phyloP scores from a whole-genome alignment of 2,797 vertebrate species.

The Phylloscopus collybita region DNA sequence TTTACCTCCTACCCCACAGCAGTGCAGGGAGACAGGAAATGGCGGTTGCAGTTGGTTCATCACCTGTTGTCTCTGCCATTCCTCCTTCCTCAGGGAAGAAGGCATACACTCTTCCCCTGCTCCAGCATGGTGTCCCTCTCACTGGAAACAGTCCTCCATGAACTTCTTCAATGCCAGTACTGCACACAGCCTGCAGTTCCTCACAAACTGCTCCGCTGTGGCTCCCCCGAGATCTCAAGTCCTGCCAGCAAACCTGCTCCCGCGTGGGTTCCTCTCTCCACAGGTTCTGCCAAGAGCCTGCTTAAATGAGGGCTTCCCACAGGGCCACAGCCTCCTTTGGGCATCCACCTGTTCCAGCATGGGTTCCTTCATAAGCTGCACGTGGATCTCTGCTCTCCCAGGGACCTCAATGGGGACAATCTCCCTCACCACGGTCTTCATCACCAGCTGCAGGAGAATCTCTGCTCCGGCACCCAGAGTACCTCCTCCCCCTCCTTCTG shows the following conservation, averaged over 20 bases:
- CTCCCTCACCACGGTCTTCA: not conserved
- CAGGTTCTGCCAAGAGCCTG: not conserved
- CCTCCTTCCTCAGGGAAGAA: not conserved
- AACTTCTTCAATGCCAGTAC: not conserved
- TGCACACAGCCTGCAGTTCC: not conserved
- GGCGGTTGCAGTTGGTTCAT: not conserved
- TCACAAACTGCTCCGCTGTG: not conserved
- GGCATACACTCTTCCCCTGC: no score
- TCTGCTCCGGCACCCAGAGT: accelerated
- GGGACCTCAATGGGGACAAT: not conserved
- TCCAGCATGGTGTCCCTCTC: not conserved
- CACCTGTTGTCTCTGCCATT: not conserved
- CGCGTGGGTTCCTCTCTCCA: not conserved
- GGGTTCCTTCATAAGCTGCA: not conserved
- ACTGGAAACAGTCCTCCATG: not conserved
- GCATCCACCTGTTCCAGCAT: not conserved
- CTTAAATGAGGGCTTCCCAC: not conserved
- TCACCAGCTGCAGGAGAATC: not conserved
- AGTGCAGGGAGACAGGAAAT: not conserved
- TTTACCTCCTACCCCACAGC: not conserved
- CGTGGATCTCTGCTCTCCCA: not conserved
- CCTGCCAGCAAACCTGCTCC: not conserved
- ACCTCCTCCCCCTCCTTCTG: not conserved
- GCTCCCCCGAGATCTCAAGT: accelerated
- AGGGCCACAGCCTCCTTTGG: not conserved